Evolutionary conservation across 2,888 invertebrate genomes (phyloP).

Genomic region (Eupithecia pulchellata): DNA sequence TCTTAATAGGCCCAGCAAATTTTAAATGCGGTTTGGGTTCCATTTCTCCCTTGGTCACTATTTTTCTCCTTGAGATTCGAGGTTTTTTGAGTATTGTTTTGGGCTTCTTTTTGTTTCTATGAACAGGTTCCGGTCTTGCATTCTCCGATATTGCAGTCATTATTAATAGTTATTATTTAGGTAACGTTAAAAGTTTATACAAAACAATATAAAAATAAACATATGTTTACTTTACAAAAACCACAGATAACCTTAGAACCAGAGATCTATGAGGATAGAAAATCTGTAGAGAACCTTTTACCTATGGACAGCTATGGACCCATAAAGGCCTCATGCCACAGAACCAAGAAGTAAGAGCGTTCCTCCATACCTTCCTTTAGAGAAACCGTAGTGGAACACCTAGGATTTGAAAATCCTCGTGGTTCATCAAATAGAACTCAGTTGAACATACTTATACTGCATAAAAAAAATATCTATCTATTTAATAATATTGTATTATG

Average conservation of each 20-base stretch:
- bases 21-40: background rate
- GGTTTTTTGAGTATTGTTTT: slow-evolving; percentile 9
- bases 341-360: too few relatives aligned
- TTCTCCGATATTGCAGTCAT: background rate
- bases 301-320: too few relatives aligned
- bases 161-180: background rate
- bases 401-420: too few relatives aligned
- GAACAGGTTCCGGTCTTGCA: background rate
- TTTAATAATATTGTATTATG: too few relatives aligned
- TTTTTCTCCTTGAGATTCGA: background rate
- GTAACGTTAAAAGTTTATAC: background rate
- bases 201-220: background rate
- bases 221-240: slow-evolving; percentile 6
- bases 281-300: too few relatives aligned
- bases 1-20: slow-evolving; percentile 1
- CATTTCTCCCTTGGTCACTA: background rate
- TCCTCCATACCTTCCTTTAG: too few relatives aligned
- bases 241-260: background rate
- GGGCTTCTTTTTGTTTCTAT: background rate
- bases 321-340: too few relatives aligned
- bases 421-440: too few relatives aligned
- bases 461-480: too few relatives aligned
- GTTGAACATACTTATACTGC: too few relatives aligned
- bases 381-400: too few relatives aligned
- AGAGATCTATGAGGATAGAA: too few relatives aligned